These are phyloP conservation scores for Argya squamiceps DNA, from an alignment of 2,797 vertebrate species.

Conservation along the genomic window DNA sequence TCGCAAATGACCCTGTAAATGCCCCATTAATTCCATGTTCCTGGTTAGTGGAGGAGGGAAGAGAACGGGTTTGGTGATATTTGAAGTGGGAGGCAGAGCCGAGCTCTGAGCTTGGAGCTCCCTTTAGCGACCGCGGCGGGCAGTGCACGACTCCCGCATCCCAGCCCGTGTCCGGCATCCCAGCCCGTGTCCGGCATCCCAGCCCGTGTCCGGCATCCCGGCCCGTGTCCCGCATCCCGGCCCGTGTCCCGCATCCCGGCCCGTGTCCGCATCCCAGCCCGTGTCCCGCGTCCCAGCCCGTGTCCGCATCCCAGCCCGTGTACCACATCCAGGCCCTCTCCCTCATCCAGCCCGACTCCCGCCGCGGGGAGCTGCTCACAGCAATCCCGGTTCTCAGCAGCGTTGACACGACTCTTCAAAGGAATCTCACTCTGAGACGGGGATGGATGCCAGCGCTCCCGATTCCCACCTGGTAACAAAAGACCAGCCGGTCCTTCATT, in stretches of 20 bases:
- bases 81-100: fast-evolving
- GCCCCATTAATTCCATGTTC: not conserved
- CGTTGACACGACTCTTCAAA: fast-evolving
- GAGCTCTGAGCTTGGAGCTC: slow-evolving; percentile 64
- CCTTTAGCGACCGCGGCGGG: slow-evolving; percentile 21
- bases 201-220: too few relatives aligned
- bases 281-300: too few relatives aligned
- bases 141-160: not conserved
- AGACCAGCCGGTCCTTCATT: not conserved
- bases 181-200: too few relatives aligned
- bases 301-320: too few relatives aligned
- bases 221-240: too few relatives aligned
- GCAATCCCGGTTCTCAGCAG: not conserved
- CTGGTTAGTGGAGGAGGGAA: not conserved
- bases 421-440: not conserved
- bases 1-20: not conserved
- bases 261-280: too few relatives aligned
- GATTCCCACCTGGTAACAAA: not conserved
- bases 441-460: not conserved
- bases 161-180: too few relatives aligned
- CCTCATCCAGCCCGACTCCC: too few relatives aligned
- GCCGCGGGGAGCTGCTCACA: not conserved
- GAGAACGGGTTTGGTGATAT: fast-evolving
- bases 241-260: too few relatives aligned
- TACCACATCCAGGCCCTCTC: too few relatives aligned